Evolutionary conservation across 1,140 invertebrate genomes (phyloP).

Genomic region (Drosophila miranda): DNA sequence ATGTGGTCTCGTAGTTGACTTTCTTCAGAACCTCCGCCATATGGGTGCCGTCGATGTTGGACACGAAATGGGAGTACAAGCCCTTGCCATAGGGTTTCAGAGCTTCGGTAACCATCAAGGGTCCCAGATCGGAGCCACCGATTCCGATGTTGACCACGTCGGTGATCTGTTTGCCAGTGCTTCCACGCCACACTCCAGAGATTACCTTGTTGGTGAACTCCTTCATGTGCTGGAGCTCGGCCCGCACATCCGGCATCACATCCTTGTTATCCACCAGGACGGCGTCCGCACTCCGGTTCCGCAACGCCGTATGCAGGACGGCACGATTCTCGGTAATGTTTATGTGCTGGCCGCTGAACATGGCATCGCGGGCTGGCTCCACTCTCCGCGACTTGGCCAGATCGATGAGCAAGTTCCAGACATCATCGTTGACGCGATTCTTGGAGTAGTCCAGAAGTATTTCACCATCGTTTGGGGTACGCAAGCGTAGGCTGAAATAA

Average conservation of each 20-base stretch:
- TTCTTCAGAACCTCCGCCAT: constrained; percentile 96
- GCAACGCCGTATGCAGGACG: constrained; percentile 96
- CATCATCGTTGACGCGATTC: constrained; percentile 93
- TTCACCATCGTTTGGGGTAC: constrained; percentile 91
- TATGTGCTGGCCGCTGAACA: constrained; percentile 97
- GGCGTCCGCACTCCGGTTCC: constrained; percentile 91
- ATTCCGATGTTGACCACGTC: constrained; percentile 99
- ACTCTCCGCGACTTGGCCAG: constrained; percentile 93
- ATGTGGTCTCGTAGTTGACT: constrained; percentile 94
- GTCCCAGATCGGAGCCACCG: constrained; percentile 99
- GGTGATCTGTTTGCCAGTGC: constrained; percentile 96
- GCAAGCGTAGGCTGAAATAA: constrained; percentile 86
- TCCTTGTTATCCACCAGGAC: constrained; percentile 95
- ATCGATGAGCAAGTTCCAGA: constrained; percentile 89
- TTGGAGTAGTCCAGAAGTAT: constrained; percentile 98
- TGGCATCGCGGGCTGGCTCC: constrained; percentile 92
- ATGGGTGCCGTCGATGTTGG: constrained; percentile 99
- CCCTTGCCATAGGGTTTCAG: constrained; percentile 95
- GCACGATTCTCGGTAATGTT: constrained; percentile 99
- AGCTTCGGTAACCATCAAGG: constrained; percentile 99
- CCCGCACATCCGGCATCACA: constrained; percentile 96
- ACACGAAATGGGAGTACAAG: constrained; percentile 97
- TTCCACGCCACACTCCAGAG: constrained; percentile 87
- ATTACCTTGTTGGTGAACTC: constrained; percentile 92
- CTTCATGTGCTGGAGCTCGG: constrained; percentile 97